Evolutionary conservation across 2,888 invertebrate genomes (phyloP), one percentile per base, ranked within the genome.

Genomic region (Nemurella pictetii): DNA sequence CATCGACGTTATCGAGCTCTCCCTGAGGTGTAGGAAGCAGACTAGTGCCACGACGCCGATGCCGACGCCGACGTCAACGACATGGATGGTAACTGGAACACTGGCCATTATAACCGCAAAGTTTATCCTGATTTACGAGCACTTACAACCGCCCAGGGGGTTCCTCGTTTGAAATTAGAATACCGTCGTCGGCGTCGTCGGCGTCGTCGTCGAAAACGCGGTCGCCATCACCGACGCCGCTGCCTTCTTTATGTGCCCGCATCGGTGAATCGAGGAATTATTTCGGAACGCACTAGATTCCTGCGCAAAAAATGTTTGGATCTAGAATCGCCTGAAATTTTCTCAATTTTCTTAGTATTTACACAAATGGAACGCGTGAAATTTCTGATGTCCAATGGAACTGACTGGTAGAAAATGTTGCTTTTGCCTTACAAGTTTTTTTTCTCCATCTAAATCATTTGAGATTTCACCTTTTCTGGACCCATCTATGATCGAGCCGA

Each of bases 121-220:
- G 55, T 82, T 82, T 82, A 82, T 29, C 55, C 82, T 82, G 82
- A 82, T 82, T 82, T 82, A 82, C 55, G 20, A 55, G 55, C 82
- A 82, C 82, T 82, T 82, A 82, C 72, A 72, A 82, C 55, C 82
- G 29, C 72, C 55, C 26, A 30, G 82, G 82, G 82, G 82, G 72
- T 28, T 72, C 82, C 82, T 72, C 26, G 82, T 72, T 81, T 15
- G 82, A 82, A 82, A 72, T 82, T 72, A 82, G 82, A 82, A 82
- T 82, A 78, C 28, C 78, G 28, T 26, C 27, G n/a, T 26, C 75
- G 26, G 12, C 75, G 55, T 20, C 55, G 55, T 9, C 32, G 32
- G 4, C 32, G 32, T 5, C 32, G 32, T 9, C 32, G 32, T n/a
- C n/a, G n/a, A n/a, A n/a, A n/a, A n/a, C n/a, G n/a, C n/a, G n/a